Conservation (phyloP, 23 tunicate species). For the Aplidium turbinatum region DNA sequence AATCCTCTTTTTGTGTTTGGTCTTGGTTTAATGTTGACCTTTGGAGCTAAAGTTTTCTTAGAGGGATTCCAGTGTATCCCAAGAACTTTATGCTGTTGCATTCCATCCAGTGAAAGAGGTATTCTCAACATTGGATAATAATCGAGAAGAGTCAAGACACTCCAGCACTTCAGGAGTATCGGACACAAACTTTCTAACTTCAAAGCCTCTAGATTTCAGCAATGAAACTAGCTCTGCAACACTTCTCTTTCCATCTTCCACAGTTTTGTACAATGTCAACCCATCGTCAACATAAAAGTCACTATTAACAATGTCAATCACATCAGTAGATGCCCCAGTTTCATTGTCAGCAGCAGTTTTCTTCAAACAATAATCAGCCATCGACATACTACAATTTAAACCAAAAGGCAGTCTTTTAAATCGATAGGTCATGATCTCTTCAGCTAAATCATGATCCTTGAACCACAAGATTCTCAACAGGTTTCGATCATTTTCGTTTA, state of each 20-base stretch:
- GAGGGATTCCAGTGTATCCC: slow-evolving; percentile 15
- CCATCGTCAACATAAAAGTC: slow-evolving; percentile 29
- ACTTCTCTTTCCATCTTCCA: not conserved
- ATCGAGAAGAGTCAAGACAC: not conserved
- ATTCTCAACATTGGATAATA: not conserved
- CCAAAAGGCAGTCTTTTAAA: slow-evolving; percentile 18
- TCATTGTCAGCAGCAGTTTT: slow-evolving; percentile 17
- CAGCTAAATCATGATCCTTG: not conserved
- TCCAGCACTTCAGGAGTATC: not conserved
- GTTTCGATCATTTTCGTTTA: slow-evolving; percentile 1
- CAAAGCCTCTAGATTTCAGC: slow-evolving; percentile 18
- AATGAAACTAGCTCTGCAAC: not conserved
- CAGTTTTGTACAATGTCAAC: not conserved
- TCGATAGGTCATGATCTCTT: not conserved
- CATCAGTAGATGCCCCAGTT: not conserved
- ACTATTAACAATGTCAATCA: not conserved
- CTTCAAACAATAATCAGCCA: slow-evolving; percentile 22
- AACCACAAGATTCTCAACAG: slow-evolving; percentile 6
- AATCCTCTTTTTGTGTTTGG: slow-evolving; percentile 15
- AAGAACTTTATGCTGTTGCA: slow-evolving; percentile 25
- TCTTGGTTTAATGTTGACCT: not conserved
- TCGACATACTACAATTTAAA: slow-evolving; percentile 27
- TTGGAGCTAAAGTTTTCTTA: not conserved
- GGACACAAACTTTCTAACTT: slow-evolving; percentile 21
- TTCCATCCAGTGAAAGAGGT: too few species aligned